A percentile compares a stretch with the other conserved stretches of the same genome.
These are phyloP conservation scores for Anolis apletophallus DNA, from an alignment of 2,797 vertebrate species.

Conservation along the genomic window DNA sequence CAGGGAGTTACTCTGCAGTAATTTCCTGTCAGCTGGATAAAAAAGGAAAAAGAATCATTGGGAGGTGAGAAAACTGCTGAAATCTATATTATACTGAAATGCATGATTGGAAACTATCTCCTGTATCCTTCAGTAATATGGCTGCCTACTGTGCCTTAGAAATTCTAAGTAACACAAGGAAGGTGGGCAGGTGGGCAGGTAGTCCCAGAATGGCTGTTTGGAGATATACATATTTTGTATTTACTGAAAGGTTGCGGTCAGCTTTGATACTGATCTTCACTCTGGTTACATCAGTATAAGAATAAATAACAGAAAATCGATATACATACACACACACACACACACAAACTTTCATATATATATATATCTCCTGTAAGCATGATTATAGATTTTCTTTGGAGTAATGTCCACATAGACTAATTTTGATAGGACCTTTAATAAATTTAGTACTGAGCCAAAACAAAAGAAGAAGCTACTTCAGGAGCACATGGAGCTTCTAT, in stretches of 20 bases:
- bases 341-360: too few species aligned
- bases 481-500: too few species aligned
- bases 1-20: background rate
- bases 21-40: background rate
- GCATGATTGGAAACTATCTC: too few species aligned
- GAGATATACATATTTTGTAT: background rate
- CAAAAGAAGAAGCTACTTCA: too few species aligned
- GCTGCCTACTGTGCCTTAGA: too few species aligned
- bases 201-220: background rate
- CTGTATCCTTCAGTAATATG: background rate
- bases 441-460: too few species aligned
- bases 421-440: background rate
- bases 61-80: background rate
- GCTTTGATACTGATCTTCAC: background rate
- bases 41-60: background rate
- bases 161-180: background rate
- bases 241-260: background rate
- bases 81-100: background rate
- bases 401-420: background rate
- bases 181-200: background rate
- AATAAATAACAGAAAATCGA: too few species aligned
- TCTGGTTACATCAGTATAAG: too few species aligned
- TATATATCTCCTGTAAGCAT: too few species aligned
- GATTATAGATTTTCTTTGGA: background rate
- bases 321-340: too few species aligned